Evolutionary conservation across 2,888 invertebrate species (phyloP), one percentile per base, ranked within the genome.

Genomic region (Cataglyphis albicans): DNA sequence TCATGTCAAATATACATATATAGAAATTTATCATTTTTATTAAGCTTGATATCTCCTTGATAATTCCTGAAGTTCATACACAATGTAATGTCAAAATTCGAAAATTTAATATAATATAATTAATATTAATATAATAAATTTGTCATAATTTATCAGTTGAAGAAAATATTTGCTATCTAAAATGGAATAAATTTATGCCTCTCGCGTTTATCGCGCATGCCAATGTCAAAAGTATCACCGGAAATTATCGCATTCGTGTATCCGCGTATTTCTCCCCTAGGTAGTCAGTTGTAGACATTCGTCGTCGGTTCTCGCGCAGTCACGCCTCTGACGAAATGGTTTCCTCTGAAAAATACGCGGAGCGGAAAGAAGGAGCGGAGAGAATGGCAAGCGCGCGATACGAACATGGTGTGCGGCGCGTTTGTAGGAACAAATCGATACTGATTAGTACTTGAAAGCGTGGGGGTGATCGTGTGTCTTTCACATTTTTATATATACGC

Each of bases 381-480:
- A n/a, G 32, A 25, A 12, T 80, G 52, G 29, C 44, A 52, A 55
- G 55, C 38, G 48, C 52, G 61, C 67, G 74, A 12, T 63, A 59
- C 52, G 85, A 7, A 81, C 73, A 86, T 82, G 86, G 87, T 86
- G 83, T 82, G 85, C 84, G 85, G 88, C 15, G 44, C 44, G 44
- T 83, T 81, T 88, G 86, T 84, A 85, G 87, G 81, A 83, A 85
- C 88, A 90, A 91, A 89, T 91, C 93, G 91, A 93, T 93, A 93
- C 92, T 92, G 91, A 93, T 93, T 93, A 93, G 92, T 93, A 93
- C 93, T 92, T 93, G 90, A 93, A 93, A 93, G 92, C 88, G 87
- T 7, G 29, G n/a, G 32, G 15, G 6, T n/a, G 57, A n/a, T 21
- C 32, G 12, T 55, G 6, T 55, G n/a, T 32, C 21, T 29, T 73